A percentile compares a stretch with the other conserved stretches of the same genome.
phyloP scores from a whole-genome alignment of 2,113 vertebrate species.

The Halichoeres trimaculatus region DNA sequence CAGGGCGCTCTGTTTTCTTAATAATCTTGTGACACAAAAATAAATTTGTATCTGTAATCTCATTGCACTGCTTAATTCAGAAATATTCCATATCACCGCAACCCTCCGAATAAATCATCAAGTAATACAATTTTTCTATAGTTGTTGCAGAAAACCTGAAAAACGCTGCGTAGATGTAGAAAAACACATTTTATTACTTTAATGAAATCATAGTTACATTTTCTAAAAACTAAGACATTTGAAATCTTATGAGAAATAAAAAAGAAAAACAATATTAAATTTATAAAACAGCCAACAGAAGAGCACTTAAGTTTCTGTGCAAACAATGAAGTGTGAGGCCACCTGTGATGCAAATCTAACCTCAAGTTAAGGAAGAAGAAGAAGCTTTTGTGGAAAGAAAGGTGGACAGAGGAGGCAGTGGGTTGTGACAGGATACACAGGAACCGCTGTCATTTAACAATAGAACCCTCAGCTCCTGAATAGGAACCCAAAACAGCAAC shows the following conservation, averaged over 20 bases:
- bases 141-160: neutral
- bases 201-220: neutral
- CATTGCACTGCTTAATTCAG: slow-evolving; percentile 6
- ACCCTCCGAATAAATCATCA: neutral
- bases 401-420: slow-evolving; percentile 53
- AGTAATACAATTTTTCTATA: neutral
- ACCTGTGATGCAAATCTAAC: slow-evolving; percentile 52
- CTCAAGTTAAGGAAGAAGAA: slow-evolving; percentile 34
- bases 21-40: slow-evolving; percentile 14
- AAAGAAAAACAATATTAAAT: no score
- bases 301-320: slow-evolving; percentile 20
- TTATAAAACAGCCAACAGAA: no score
- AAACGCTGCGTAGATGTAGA: neutral
- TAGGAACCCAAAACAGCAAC: slow-evolving; percentile 82
- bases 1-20: neutral
- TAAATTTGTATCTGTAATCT: neutral
- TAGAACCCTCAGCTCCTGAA: slow-evolving; percentile 61
- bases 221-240: neutral
- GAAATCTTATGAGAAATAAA: neutral
- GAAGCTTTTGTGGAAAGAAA: slow-evolving; percentile 25
- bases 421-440: slow-evolving; percentile 69
- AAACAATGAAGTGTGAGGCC: slow-evolving; percentile 35
- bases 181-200: neutral
- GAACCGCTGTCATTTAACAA: slow-evolving; percentile 75
- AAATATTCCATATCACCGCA: neutral